Conservation (phyloP, 2,888 invertebrate genomes). For the Lasioglossum morio region DNA sequence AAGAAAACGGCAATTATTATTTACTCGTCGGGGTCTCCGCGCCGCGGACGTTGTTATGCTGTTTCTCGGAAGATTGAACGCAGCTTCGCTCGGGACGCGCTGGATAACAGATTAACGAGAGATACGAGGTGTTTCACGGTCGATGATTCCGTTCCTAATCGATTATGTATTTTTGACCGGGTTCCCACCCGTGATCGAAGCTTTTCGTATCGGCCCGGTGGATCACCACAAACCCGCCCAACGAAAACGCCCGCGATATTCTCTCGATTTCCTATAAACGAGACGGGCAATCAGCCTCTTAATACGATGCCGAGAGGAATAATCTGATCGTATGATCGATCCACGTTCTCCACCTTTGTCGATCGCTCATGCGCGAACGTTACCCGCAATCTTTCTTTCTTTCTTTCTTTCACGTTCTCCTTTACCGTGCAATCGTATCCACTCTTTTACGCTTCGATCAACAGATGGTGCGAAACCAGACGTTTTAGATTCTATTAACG, state of each 20-base stretch:
- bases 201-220: conserved; percentile 57
- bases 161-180: conserved; percentile 68
- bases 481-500: neutral
- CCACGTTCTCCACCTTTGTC: conserved; percentile 33
- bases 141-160: conserved; percentile 65
- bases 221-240: conserved; percentile 22
- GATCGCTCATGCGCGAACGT: conserved; percentile 20
- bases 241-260: conserved; percentile 48
- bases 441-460: neutral
- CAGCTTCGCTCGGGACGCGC: conserved; percentile 25
- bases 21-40: conserved; percentile 26
- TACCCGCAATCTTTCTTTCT: conserved; percentile 22
- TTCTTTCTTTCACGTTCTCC: conserved; percentile 9
- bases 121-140: conserved; percentile 65
- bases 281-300: conserved; percentile 52
- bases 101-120: conserved; percentile 71
- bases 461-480: neutral
- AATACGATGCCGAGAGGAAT: conserved; percentile 46
- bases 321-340: conserved; percentile 48
- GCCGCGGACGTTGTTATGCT: conserved; percentile 30
- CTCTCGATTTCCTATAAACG: conserved; percentile 55
- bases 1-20: conserved; percentile 67
- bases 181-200: conserved; percentile 30
- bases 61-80: conserved; percentile 61
- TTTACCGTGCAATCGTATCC: neutral